Evolutionary conservation across 2,113 vertebrate genomes (phyloP).

Genomic region (Corydoras maculifer): DNA sequence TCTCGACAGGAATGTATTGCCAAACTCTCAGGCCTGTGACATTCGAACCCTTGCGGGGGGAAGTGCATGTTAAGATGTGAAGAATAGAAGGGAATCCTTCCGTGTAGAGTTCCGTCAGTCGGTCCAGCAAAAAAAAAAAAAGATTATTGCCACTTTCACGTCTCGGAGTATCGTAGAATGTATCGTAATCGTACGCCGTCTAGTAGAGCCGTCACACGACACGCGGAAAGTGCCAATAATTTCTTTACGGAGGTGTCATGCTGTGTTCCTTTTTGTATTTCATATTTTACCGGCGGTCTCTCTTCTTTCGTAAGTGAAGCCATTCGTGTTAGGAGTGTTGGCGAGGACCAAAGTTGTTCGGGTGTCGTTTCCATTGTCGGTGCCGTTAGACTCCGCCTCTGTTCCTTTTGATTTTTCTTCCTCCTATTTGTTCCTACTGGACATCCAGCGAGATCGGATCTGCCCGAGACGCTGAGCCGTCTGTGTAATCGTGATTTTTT

Average conservation of each 20-base stretch:
- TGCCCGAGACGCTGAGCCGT: constrained; percentile 73
- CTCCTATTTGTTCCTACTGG: constrained; percentile 63
- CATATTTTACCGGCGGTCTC: constrained; percentile 65
- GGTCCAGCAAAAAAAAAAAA: constrained; percentile 58
- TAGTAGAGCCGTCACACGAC: constrained; percentile 64
- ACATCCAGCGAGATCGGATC: constrained; percentile 57
- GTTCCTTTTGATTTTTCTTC: constrained; percentile 46
- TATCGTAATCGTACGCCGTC: constrained; percentile 65
- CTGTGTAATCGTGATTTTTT: constrained; percentile 88
- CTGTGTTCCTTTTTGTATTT: constrained; percentile 67
- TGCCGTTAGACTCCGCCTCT: constrained; percentile 69
- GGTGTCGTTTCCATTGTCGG: constrained; percentile 70
- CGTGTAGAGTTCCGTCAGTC: constrained; percentile 46
- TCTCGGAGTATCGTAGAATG: constrained; percentile 66
- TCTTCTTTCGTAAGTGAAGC: constrained; percentile 61
- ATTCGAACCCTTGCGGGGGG: constrained; percentile 58
- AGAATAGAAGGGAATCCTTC: constrained; percentile 59
- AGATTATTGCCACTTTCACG: constrained; percentile 71
- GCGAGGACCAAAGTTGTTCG: constrained; percentile 73
- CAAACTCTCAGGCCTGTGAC: constrained; percentile 73
- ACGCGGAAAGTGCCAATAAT: constrained; percentile 73
- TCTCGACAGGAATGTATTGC: constrained; percentile 72
- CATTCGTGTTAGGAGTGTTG: constrained; percentile 70
- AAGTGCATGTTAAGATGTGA: constrained; percentile 64
- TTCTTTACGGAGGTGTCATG: constrained; percentile 59